Evolutionary conservation across 2,888 invertebrate species (phyloP).

Genomic region (Pyrrhosoma nymphula): DNA sequence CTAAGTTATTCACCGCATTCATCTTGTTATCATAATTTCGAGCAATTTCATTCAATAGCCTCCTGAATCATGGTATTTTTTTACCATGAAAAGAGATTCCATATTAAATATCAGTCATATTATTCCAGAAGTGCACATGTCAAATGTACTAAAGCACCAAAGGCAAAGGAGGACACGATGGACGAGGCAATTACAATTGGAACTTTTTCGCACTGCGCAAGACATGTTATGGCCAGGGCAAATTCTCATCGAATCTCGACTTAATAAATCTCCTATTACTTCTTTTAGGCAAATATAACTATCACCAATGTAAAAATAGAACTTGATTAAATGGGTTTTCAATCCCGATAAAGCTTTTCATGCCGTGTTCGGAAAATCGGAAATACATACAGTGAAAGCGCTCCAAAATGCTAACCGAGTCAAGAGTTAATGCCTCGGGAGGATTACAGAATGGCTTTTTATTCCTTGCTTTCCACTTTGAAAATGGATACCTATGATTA

Average conservation of each 20-base stretch:
- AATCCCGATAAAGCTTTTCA: not conserved
- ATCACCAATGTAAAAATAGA: not conserved
- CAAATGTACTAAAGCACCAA: not conserved
- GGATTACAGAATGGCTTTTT: not conserved
- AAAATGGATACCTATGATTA: not conserved
- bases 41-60: too few relatives aligned
- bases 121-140: not conserved
- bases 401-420: not conserved
- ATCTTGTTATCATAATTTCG: too few relatives aligned
- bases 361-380: not conserved
- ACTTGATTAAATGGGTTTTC: not conserved
- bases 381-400: not conserved
- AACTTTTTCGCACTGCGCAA: not conserved
- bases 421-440: constrained; percentile 1
- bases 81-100: not conserved
- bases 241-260: not conserved
- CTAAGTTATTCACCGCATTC: too few relatives aligned
- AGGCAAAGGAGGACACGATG: not conserved
- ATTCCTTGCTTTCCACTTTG: not conserved
- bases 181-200: not conserved
- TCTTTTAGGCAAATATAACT: not conserved
- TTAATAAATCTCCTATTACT: not conserved
- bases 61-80: too few relatives aligned
- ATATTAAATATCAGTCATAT: not conserved
- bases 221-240: not conserved